phyloP scores from a whole-genome alignment of 2,888 invertebrate species.

The Leucania comma region DNA sequence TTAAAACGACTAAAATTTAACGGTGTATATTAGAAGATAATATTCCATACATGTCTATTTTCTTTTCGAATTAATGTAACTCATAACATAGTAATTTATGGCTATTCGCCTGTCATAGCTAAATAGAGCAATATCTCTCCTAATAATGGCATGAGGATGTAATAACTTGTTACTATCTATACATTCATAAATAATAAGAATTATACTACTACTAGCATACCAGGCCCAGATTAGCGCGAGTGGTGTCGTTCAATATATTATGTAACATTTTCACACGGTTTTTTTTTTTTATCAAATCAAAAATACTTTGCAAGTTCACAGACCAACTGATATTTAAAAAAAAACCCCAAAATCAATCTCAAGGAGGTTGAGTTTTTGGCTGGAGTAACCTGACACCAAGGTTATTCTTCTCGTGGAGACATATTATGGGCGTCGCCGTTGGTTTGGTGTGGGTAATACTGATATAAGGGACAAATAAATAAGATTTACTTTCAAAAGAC shows the following conservation, averaged over 20 bases:
- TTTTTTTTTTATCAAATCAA: not conserved
- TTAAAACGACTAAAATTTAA: too few relatives aligned
- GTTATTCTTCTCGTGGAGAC: too few relatives aligned
- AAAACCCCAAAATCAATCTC: too few relatives aligned
- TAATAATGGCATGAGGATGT: constrained; percentile 21
- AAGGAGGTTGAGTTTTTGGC: too few relatives aligned
- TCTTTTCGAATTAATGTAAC: not conserved
- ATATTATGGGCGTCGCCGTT: too few relatives aligned
- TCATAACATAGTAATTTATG: not conserved
- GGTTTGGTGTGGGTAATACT: too few relatives aligned
- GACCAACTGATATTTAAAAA: not conserved
- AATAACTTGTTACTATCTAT: constrained; percentile 21
- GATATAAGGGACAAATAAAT: too few relatives aligned
- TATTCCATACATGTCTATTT: constrained; percentile 7
- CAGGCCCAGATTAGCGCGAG: not conserved
- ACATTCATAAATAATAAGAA: constrained; percentile 27
- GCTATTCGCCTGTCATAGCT: not conserved
- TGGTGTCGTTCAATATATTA: constrained; percentile 1
- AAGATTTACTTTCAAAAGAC: too few relatives aligned
- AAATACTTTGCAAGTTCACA: not conserved
- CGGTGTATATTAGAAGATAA: constrained; percentile 7
- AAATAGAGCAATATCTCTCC: constrained; percentile 21
- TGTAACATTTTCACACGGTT: constrained; percentile 19
- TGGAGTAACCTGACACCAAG: too few relatives aligned
- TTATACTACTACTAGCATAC: not conserved